A percentile compares a stretch with the other conserved stretches of the same genome.
phyloP scores from a whole-genome alignment of 2,797 vertebrate genomes.

The Naso thynnoides region DNA sequence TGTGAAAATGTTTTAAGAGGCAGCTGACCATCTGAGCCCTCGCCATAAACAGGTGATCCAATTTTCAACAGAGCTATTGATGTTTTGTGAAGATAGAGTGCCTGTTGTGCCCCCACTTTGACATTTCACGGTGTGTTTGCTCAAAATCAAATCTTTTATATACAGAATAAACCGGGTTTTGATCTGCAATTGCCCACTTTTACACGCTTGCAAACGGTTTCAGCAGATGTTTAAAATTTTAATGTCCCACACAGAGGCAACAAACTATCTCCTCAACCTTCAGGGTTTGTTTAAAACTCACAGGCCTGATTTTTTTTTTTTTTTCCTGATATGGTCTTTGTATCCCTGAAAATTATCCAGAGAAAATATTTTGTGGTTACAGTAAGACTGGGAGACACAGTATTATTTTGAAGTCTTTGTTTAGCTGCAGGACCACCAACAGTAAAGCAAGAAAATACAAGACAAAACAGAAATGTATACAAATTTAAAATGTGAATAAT shows the following conservation, averaged over 20 bases:
- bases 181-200: conserved; percentile 1
- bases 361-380: conserved; percentile 4
- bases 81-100: conserved; percentile 9
- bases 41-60: conserved; percentile 21
- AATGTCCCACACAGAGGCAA: conserved; percentile 13
- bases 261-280: conserved; percentile 10
- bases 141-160: background rate
- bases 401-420: conserved; percentile 16
- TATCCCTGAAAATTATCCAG: conserved; percentile 15
- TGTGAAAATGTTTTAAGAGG: background rate
- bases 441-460: background rate
- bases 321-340: conserved; percentile 24
- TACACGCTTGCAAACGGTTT: conserved; percentile 21
- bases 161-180: conserved; percentile 21
- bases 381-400: background rate
- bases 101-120: conserved; percentile 11
- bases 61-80: conserved; percentile 26
- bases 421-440: background rate
- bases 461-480: background rate
- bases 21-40: conserved; percentile 33
- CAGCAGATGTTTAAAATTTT: conserved; percentile 23
- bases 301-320: conserved; percentile 18
- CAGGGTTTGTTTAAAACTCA: conserved; percentile 28
- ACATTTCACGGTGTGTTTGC: conserved; percentile 27
- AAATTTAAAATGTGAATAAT: background rate